A percentile compares a stretch with the other conserved stretches of the same genome.
Conservation (phyloP, 2,113 vertebrate species). For the Xiphias gladius region DNA sequence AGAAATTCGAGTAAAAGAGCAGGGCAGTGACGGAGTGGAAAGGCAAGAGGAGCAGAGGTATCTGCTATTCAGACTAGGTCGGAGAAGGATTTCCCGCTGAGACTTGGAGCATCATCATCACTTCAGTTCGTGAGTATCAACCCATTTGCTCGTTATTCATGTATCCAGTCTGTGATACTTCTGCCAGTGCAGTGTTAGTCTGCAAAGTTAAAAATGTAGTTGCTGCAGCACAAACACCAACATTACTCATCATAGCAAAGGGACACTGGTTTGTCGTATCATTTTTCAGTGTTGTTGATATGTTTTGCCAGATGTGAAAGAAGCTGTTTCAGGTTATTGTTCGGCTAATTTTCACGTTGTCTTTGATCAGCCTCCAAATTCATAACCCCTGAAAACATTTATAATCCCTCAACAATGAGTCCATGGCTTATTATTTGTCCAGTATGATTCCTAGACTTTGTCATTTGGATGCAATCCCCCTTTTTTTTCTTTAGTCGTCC, state of each 20-base stretch:
- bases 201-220: not conserved
- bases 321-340: slow-evolving; percentile 24
- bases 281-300: slow-evolving; percentile 5
- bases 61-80: slow-evolving; percentile 26
- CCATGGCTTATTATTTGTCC: slow-evolving; percentile 44
- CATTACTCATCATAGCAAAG: not conserved
- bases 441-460: slow-evolving; percentile 19
- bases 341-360: not conserved
- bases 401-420: slow-evolving; percentile 61
- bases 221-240: slow-evolving; percentile 13
- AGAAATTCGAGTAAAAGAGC: slow-evolving; percentile 18
- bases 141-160: slow-evolving; percentile 35
- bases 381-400: slow-evolving; percentile 43
- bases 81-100: slow-evolving; percentile 35
- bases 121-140: slow-evolving; percentile 61
- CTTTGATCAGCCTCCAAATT: slow-evolving; percentile 51
- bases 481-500: not conserved
- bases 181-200: not conserved
- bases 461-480: slow-evolving; percentile 36
- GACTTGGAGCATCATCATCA: slow-evolving; percentile 32
- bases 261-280: not conserved
- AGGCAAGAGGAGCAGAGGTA: slow-evolving; percentile 23
- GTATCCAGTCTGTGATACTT: slow-evolving; percentile 2
- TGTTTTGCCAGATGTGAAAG: slow-evolving; percentile 43
- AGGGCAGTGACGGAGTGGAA: slow-evolving; percentile 25